Conservation (phyloP, 2,797 vertebrate species). For the Lates japonicus region DNA sequence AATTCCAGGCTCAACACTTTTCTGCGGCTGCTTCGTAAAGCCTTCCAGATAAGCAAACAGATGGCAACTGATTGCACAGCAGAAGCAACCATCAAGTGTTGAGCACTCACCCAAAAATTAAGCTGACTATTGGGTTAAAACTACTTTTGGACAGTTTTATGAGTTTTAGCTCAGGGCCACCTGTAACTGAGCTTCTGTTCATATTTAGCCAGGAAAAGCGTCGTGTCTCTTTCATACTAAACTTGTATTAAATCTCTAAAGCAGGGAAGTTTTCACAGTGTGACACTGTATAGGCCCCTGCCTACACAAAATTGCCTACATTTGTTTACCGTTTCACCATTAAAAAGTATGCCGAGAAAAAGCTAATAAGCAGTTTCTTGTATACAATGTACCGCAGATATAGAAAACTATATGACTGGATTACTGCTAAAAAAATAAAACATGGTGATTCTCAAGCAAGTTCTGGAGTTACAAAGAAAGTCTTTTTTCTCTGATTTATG, state of each 20-base stretch:
- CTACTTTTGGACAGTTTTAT: background rate
- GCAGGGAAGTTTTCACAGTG: too few relatives aligned
- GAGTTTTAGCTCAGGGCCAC: background rate
- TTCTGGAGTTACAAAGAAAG: too few relatives aligned
- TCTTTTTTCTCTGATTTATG: too few relatives aligned
- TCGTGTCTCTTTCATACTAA: background rate
- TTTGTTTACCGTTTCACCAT: background rate
- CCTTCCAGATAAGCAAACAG: slow-evolving; percentile 66
- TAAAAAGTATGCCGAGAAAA: background rate
- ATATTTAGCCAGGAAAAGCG: slow-evolving; percentile 5
- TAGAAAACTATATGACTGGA: too few relatives aligned
- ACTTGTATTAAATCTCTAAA: too few relatives aligned
- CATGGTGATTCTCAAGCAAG: too few relatives aligned
- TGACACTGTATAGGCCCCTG: background rate
- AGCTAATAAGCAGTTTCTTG: background rate
- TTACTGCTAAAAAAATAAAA: too few relatives aligned
- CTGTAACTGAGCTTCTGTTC: background rate
- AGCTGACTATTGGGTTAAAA: background rate
- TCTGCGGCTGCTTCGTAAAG: slow-evolving; percentile 67
- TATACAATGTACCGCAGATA: background rate
- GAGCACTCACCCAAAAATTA: slow-evolving; percentile 7
- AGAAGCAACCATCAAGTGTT: slow-evolving; percentile 42
- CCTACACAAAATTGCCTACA: too few relatives aligned
- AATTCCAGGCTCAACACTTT: slow-evolving; percentile 67
- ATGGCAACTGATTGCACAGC: slow-evolving; percentile 58